Evolutionary conservation across 64 coral and sea anemone species (phyloP), one percentile per base, ranked within the genome.

Genomic region (Astreopora myriophthalma): DNA sequence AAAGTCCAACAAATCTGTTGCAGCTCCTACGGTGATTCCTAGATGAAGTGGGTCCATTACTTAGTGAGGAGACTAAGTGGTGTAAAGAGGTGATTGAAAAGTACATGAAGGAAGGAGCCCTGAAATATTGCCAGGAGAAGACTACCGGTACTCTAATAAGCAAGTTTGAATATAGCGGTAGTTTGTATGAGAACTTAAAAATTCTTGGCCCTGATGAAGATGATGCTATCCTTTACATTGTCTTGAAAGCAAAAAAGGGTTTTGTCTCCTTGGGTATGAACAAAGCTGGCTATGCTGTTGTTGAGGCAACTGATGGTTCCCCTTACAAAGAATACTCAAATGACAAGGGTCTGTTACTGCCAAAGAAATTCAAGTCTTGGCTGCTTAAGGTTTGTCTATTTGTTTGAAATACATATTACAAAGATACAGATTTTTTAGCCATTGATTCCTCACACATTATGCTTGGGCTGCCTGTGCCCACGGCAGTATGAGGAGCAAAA

Each of bases 161-260:
- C 40, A 90, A 70, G 3, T 80, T 80, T 80, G 88, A 90, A 12
- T 77, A 49, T 28, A 35, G 72, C 31, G 88, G 88, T 11, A 90
- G 75, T 67, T 63, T 90, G 52, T 90, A 68, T 69, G 88, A 90
- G 44, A 90, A 67, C 48, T 24, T 90, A 12, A 79, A 76, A 30
- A 69, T 32, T 8, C 35, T 30, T 10, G 58, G 38, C 6, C 23
- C 44, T 46, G 88, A 90, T 80, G 88, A 69, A 7, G 61, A 66
- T 4, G 60, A 80, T 90, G 61, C 61, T 22, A 8, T 68, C 19
- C 39, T 90, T 55, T 37, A 79, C 24, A 16, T 90, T 22, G 29
- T 65, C 30, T 80, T 90, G 27, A 71, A 77, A 11, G 62, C 34
- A 63, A 90, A 90, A 35, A 80, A 80, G 17, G 40, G 44, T 68